Base-by-base conservation (phyloP, 2,888 invertebrate species). In the Xanthorhoe spadicearia region DNA sequence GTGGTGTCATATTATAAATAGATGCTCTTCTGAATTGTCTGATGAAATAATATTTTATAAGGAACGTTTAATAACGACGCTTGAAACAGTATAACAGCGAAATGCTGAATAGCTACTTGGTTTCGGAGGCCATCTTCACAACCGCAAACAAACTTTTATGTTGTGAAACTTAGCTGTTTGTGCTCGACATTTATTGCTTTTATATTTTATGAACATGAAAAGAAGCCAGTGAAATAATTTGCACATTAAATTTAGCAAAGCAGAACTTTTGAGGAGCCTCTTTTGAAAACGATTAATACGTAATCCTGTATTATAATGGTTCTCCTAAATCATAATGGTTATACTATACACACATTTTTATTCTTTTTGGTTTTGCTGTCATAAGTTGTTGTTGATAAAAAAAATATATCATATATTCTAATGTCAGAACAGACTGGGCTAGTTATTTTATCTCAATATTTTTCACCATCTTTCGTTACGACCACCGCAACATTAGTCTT, bases 131-230 rank as follows among this genome's bases (percentile, higher is more conserved):
- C 81, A 80, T 81, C 81, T 81, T 81, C 71, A 75, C 77, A 76
- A 79, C 80, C 77, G 82, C 80, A 84, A 83, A 76, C 84, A 83
- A 87, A 88, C 87, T 89, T 89, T 87, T 88, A 87, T 87, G 86
- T 86, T 86, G 86, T 86, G 86, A 84, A 87, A 87, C 87, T 89
- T 87, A 78, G 83, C 84, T 86, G 86, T 86, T 88, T 90, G 89
- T 81, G 77, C 83, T 85, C 86, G 90, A 89, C 88, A 81, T 88
- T 90, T 90, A 90, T 89, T 88, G 83, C 88, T 85, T 87, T 88
- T 85, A 86, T 89, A 86, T 86, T 89, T 90, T 88, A 90, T 84
- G 88, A 84, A 78, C 82, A 76, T 74, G 71, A 76, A 82, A 80
- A 82, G 80, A 83, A 77, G 82, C 78, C 83, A 80, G 84, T 84